Percentiles rank a stretch among this genome's conserved stretches.
Evolutionary conservation across 2,888 invertebrate species (phyloP).

Genomic region (Apotomis betuletana): DNA sequence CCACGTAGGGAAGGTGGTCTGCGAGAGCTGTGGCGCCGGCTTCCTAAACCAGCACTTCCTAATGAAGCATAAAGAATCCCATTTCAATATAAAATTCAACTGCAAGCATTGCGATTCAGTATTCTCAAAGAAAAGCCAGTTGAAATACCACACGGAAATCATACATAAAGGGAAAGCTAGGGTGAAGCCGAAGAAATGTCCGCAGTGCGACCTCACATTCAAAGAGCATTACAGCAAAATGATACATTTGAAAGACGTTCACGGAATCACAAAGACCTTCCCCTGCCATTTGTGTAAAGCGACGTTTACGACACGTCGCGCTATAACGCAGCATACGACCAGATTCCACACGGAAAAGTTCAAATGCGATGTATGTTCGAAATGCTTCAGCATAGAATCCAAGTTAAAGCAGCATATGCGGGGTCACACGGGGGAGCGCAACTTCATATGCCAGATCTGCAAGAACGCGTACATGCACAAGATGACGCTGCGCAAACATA

Average conservation of each 20-base stretch:
- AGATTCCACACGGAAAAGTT: conserved; percentile 70
- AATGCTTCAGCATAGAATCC: conserved; percentile 72
- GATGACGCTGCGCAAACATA: conserved; percentile 69
- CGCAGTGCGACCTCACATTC: conserved; percentile 57
- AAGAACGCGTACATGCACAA: conserved; percentile 72
- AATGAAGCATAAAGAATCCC: conserved; percentile 59
- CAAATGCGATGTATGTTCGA: conserved; percentile 72
- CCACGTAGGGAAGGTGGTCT: conserved; percentile 65
- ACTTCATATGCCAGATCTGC: conserved; percentile 69
- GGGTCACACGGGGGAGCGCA: conserved; percentile 70
- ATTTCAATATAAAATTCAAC: conserved; percentile 49
- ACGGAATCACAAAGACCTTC: conserved; percentile 57
- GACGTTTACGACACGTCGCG: conserved; percentile 54
- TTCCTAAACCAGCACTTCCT: conserved; percentile 61
- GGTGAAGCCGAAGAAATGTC: conserved; percentile 56
- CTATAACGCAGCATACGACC: conserved; percentile 61
- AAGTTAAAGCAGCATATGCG: conserved; percentile 72
- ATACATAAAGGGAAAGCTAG: conserved; percentile 60
- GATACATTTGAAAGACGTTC: conserved; percentile 57
- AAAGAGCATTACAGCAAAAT: conserved; percentile 64
- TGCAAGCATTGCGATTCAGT: conserved; percentile 68
- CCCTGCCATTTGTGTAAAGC: conserved; percentile 58
- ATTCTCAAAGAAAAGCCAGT: conserved; percentile 69
- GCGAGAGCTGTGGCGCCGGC: conserved; percentile 64
- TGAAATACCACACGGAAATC: conserved; percentile 71